These are phyloP conservation scores for Pterophyllum scalare DNA, from an alignment of 2,113 vertebrate species.

Conservation along the genomic window DNA sequence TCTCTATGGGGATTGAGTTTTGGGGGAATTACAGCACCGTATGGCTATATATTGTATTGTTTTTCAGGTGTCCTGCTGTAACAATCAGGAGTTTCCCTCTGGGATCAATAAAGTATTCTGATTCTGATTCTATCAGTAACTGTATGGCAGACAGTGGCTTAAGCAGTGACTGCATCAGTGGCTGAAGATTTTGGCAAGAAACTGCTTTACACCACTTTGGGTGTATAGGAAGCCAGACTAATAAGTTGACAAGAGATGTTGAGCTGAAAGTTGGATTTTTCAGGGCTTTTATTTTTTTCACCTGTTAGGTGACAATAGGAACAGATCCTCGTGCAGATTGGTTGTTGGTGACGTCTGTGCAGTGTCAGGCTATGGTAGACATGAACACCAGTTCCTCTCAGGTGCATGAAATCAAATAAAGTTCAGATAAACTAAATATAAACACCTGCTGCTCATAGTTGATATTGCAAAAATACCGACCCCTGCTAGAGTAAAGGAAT, in stretches of 20 bases:
- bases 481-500: not conserved
- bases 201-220: too few species aligned
- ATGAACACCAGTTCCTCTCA: not conserved
- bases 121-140: too few species aligned
- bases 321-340: not conserved
- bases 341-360: not conserved
- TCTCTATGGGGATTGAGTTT: too few species aligned
- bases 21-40: too few species aligned
- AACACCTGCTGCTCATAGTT: too few species aligned
- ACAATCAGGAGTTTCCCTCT: too few species aligned
- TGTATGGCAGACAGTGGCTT: too few species aligned
- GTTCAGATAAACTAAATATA: not conserved
- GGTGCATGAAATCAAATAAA: not conserved
- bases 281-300: not conserved
- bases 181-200: not conserved
- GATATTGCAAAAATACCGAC: not conserved
- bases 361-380: not conserved
- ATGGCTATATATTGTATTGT: too few species aligned
- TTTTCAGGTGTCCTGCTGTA: too few species aligned
- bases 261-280: not conserved
- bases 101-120: too few species aligned
- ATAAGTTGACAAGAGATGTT: not conserved
- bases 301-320: not conserved
- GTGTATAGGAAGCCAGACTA: not conserved
- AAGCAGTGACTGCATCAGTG: too few species aligned